Percentiles rank a stretch among this genome's conserved stretches.
Evolutionary conservation across 2,113 vertebrate genomes (phyloP).

Genomic region (Syngnathus floridae): DNA sequence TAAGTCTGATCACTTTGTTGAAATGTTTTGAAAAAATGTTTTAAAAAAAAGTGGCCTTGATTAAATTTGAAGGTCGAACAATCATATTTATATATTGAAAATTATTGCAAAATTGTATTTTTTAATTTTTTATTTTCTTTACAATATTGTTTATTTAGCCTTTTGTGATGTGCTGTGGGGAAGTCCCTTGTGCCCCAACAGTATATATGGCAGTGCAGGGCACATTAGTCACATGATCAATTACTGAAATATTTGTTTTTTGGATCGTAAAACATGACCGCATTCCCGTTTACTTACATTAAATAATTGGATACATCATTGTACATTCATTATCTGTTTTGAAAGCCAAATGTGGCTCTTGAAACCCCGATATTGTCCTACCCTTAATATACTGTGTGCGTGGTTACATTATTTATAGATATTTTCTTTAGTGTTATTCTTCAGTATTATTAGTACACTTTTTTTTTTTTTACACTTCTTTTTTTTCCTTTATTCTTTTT

Average conservation of each 20-base stretch:
- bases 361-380: too few relatives aligned
- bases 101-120: not conserved
- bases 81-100: not conserved
- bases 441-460: not conserved
- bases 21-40: not conserved
- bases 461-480: not conserved
- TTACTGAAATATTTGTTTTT: too few relatives aligned
- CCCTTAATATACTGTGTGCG: too few relatives aligned
- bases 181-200: not conserved
- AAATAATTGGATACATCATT: too few relatives aligned
- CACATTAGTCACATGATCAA: too few relatives aligned
- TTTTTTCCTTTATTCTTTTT: not conserved
- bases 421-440: not conserved
- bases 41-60: not conserved
- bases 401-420: not conserved
- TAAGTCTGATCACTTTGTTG: slow-evolving; percentile 42
- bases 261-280: too few relatives aligned
- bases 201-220: too few relatives aligned
- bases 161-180: not conserved
- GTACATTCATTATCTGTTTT: too few relatives aligned
- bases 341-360: too few relatives aligned
- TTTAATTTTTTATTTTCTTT: too few relatives aligned
- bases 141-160: not conserved
- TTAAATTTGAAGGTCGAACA: not conserved
- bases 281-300: too few relatives aligned